Evolutionary conservation across 2,113 vertebrate species (phyloP), one percentile per base, ranked within the genome.

Genomic region (Megaleporinus macrocephalus): DNA sequence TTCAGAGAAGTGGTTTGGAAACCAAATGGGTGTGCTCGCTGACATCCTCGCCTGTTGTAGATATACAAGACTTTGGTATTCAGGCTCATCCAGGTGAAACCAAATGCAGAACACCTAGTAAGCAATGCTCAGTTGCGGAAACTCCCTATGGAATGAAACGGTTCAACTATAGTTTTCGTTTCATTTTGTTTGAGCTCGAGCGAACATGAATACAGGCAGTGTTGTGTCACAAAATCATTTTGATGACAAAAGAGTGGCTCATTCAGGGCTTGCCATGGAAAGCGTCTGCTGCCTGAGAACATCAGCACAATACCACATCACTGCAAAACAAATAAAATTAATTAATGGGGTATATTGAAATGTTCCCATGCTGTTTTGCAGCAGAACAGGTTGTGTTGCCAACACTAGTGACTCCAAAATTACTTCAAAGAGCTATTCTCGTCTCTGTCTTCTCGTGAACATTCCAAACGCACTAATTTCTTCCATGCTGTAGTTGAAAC

Each of bases 31-130:
- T 78, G 68, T 51, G n/a, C 61, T 83, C 47, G 44, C 44, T 47
- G 29, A 74, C 29, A 68, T 65, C 29, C 24, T 55, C 29, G 33
- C 65, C 7, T 74, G 62, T 81, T 53, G 29, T 53, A 51, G 15
- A 26, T 77, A 57, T 76, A 70, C 71, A 77, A 44, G 47, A 33
- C 16, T 27, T 57, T 68, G 80, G 82, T 79, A 79, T 80, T 65
- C 76, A 82, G 72, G 79, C 78, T 41, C 76, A 79, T 80, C 71
- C 76, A 82, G 72, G 79, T 81, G 63, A 76, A 44, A 44, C 53
- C 69, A 61, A 80, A 73, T 36, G 63, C 78, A 80, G 44, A 78
- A 55, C 27, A 77, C 63, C 41, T 51, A 73, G 55, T 6, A 27
- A 26, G 53, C 24, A 15, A 12, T 24, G 36, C 30, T 49, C 44